These are phyloP conservation scores for Procambarus clarkii DNA, from an alignment of 1,140 invertebrate species.

Conservation along the genomic window DNA sequence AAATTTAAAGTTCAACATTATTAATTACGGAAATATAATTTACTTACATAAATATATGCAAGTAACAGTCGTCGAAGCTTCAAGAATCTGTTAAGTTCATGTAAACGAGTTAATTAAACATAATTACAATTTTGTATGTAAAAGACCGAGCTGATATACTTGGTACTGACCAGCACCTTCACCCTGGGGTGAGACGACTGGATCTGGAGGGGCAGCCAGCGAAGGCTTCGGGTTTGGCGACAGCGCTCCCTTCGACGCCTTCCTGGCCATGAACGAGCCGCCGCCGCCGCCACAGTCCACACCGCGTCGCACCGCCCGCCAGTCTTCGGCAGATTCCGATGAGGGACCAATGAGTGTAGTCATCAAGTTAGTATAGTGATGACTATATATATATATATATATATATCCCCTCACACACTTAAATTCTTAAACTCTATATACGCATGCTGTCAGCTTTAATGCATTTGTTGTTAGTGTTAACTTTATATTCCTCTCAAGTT, in stretches of 20 bases:
- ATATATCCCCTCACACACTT: no score
- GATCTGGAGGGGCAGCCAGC: constrained; percentile 78
- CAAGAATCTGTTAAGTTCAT: background rate
- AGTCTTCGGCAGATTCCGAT: constrained; percentile 85
- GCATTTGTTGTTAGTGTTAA: no score
- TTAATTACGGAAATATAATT: no score
- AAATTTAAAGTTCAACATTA: no score
- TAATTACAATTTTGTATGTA: background rate
- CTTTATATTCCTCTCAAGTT: no score
- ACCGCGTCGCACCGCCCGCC: constrained; percentile 76
- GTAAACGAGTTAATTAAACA: background rate
- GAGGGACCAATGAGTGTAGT: constrained; percentile 86
- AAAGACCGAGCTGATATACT: background rate
- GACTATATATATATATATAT: no score
- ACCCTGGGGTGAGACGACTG: constrained; percentile 67
- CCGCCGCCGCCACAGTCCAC: constrained; percentile 80
- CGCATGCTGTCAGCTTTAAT: no score
- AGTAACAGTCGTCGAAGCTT: background rate
- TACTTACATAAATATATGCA: no score
- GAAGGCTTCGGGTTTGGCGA: constrained; percentile 74
- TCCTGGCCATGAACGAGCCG: constrained; percentile 87
- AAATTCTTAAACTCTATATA: no score
- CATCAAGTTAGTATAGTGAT: constrained; percentile 80
- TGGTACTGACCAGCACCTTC: constrained; percentile 36
- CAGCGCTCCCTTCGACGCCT: constrained; percentile 88